phyloP scores from a whole-genome alignment of 1,140 invertebrate species.

The Neodiprion virginianus region DNA sequence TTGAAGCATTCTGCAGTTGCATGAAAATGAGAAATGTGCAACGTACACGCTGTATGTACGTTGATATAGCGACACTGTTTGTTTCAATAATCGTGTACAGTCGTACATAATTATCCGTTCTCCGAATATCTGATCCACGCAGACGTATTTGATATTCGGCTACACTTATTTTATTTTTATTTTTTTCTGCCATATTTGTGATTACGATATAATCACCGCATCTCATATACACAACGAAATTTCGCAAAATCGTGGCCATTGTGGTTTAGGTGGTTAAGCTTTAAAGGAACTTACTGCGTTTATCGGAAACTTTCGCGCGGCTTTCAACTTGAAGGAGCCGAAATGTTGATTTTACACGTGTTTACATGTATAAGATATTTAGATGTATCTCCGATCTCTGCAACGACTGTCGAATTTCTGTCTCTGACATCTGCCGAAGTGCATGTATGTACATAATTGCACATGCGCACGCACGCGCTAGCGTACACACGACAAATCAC shows the following conservation, averaged over 20 bases:
- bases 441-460: background rate
- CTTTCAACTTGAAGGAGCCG: background rate
- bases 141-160: background rate
- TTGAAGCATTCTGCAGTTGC: too few species aligned
- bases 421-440: background rate
- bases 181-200: background rate
- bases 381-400: background rate
- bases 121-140: too few species aligned
- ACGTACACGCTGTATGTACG: too few species aligned
- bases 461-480: background rate
- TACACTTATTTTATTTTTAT: background rate
- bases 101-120: too few species aligned
- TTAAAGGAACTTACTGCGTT: background rate
- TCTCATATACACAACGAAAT: background rate
- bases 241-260: constrained; percentile 6
- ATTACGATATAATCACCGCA: background rate
- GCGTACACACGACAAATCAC: background rate
- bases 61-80: too few species aligned
- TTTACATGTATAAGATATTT: background rate
- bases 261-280: constrained; percentile 1
- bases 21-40: too few species aligned
- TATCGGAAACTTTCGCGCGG: background rate
- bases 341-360: background rate
- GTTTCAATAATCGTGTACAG: too few species aligned
- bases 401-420: background rate